Conservation (phyloP, 2,113 vertebrate genomes). For the Lasiurus cinereus region DNA sequence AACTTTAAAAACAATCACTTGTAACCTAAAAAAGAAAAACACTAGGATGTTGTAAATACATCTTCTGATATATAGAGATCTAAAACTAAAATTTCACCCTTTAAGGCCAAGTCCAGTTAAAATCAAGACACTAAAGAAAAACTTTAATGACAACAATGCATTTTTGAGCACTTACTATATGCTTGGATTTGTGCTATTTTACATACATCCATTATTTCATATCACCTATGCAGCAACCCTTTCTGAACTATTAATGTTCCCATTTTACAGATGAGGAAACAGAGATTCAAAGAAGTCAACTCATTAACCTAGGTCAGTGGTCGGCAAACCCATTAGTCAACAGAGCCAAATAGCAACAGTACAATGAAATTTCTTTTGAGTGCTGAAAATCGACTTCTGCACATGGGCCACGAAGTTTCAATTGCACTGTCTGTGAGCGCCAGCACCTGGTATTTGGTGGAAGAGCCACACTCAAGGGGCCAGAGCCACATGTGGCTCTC, state of each 20-base stretch:
- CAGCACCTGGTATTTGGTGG: too few species aligned
- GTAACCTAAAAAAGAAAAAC: neutral
- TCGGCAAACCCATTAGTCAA: too few species aligned
- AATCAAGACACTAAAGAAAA: slow-evolving; percentile 26
- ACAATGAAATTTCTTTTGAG: too few species aligned
- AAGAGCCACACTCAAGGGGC: too few species aligned
- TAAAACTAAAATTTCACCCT: slow-evolving; percentile 21
- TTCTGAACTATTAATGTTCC: neutral
- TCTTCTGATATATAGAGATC: neutral
- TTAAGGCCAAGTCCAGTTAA: slow-evolving; percentile 22
- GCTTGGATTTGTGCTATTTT: neutral
- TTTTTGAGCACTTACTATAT: neutral
- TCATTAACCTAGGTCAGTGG: neutral
- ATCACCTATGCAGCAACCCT: neutral
- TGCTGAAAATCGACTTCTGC: too few species aligned
- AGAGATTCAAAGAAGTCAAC: neutral
- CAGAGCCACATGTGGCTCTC: too few species aligned
- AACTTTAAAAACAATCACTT: slow-evolving; percentile 40
- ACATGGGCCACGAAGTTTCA: too few species aligned
- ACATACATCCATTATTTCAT: neutral
- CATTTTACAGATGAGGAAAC: slow-evolving; percentile 39
- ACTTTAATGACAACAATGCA: neutral
- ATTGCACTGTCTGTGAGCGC: too few species aligned
- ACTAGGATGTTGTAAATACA: neutral
- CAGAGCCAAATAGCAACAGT: too few species aligned